A percentile compares a stretch with the other conserved stretches of the same genome.
These are phyloP conservation scores for Drosophila kepulauana DNA, from an alignment of 1,140 invertebrate species.

Conservation along the genomic window DNA sequence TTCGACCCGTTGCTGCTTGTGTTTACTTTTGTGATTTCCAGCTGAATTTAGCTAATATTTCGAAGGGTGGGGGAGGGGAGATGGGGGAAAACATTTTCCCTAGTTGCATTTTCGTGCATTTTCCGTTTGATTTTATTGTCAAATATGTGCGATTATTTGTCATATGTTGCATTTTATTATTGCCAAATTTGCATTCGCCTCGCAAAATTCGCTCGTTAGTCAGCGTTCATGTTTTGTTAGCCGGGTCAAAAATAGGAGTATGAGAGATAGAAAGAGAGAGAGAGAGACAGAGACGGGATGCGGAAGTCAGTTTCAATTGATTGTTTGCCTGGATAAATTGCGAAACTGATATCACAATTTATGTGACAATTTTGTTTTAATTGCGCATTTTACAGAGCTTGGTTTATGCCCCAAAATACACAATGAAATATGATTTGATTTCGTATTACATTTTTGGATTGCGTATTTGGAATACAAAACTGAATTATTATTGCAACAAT, in stretches of 20 bases:
- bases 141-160: constrained; percentile 82
- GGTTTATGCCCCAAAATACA: constrained; percentile 16
- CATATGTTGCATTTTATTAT: constrained; percentile 82
- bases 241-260: not conserved
- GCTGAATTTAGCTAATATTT: constrained; percentile 41
- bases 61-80: not conserved
- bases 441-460: not conserved
- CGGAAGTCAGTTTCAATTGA: constrained; percentile 3
- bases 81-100: constrained; percentile 6
- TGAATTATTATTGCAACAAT: not conserved
- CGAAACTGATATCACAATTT: constrained; percentile 63
- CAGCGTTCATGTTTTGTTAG: constrained; percentile 27
- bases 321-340: constrained; percentile 55
- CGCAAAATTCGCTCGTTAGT: constrained; percentile 66
- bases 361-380: constrained; percentile 63
- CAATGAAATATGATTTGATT: constrained; percentile 11
- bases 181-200: constrained; percentile 75
- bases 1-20: constrained; percentile 32
- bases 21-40: constrained; percentile 74
- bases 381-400: constrained; percentile 40
- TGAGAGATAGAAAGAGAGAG: not conserved
- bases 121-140: constrained; percentile 72
- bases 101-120: constrained; percentile 36
- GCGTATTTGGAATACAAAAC: not conserved
- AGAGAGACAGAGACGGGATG: not conserved